Base-by-base conservation (phyloP, 1,140 invertebrate species). In the Calycopis cecrops region DNA sequence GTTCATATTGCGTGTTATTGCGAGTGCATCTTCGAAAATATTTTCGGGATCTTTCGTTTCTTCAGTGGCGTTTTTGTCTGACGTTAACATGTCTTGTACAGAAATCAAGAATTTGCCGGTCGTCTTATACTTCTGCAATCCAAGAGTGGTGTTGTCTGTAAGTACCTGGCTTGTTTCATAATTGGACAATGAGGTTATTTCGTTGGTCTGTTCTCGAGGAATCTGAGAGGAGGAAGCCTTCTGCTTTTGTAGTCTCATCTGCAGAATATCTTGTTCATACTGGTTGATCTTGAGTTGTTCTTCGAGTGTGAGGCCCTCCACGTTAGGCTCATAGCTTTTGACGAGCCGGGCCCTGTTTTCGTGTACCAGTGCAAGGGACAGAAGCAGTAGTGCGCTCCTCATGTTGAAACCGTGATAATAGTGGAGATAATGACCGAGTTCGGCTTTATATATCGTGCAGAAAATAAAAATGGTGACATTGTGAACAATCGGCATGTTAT, bases 311-410 rank as follows among this genome's bases (percentile, higher is more conserved):
- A 69, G 48, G 47, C 42, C 50, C 48, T 70, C 64, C 58, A 66
- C 12, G 9, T 56, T 56, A 7, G 53, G 62, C 9, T 52, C 57
- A 16, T 71, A 60, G 2, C 59, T 66, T n/a, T 65, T 57, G 67
- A 82, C 75, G 66, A 85, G 74, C 56, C 65, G 75, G 52, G 62
- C 76, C n/a, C 66, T 42, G 37, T 60, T 58, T 35, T 60, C 51
- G 58, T 63, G 65, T 48, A 67, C 68, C 42, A 82, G 63, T n/a
- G 68, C 69, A 8, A 82, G 66, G 63, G 69, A 77, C 47, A 79
- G 50, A n/a, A 82, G 56, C 17, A 73, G 47, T 59, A 65, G 70
- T 59, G 71, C 59, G 48, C 65, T 66, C 66, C 74, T 85, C 81
- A 85, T 85, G 53, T 52, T 75, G 68, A 28, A 28, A 6, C 21